These are phyloP conservation scores for Drosophila arizonae DNA, from an alignment of 1,140 invertebrate species.

Conservation along the genomic window DNA sequence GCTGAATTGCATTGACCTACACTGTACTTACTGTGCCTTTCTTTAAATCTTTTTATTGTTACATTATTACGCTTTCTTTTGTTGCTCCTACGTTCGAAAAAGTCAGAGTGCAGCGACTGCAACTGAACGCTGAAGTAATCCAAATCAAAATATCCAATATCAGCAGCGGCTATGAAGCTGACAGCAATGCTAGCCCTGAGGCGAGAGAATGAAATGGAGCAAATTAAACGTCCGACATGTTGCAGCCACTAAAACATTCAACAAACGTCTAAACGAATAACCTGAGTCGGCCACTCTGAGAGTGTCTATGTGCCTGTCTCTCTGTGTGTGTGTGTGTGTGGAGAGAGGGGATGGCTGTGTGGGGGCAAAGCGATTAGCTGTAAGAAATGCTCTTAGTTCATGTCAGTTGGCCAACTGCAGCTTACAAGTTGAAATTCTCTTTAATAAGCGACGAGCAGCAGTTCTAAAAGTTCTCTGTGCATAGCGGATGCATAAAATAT, in stretches of 20 bases:
- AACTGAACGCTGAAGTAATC: conserved; percentile 18
- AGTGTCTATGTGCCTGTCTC: too few species aligned
- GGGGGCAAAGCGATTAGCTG: conserved; percentile 9
- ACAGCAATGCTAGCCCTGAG: conserved; percentile 8
- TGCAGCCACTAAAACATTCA: conserved; percentile 11
- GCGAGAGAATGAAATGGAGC: background rate
- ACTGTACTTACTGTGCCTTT: too few species aligned
- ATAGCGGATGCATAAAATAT: background rate
- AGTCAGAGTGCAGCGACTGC: conserved; percentile 1
- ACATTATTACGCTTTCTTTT: background rate
- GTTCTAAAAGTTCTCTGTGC: background rate
- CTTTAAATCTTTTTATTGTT: too few species aligned
- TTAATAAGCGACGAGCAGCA: background rate
- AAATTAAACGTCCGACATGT: conserved; percentile 5
- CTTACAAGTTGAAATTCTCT: background rate
- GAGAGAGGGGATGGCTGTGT: background rate
- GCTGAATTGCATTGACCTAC: too few species aligned
- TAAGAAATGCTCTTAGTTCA: background rate
- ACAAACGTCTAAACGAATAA: conserved; percentile 9
- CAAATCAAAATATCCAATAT: conserved; percentile 2
- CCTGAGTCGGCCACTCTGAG: background rate
- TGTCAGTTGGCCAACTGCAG: conserved; percentile 1
- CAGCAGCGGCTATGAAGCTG: conserved; percentile 2
- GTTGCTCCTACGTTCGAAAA: background rate
- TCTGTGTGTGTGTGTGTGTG: background rate